Evolutionary conservation across 2,888 invertebrate genomes (phyloP).

Genomic region (Eubasilissa splendida): DNA sequence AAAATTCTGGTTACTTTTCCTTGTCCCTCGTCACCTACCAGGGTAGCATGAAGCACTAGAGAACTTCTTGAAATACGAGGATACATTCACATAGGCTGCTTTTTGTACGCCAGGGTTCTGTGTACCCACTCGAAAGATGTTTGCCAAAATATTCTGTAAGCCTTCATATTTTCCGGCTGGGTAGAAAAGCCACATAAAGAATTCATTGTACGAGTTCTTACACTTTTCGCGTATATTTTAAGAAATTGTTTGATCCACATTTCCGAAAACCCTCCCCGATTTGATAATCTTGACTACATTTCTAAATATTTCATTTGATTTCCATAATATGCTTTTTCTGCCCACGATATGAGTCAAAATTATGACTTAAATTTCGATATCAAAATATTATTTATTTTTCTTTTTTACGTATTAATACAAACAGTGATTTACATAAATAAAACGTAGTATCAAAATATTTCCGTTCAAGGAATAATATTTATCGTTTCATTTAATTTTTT

Average conservation of each 20-base stretch:
- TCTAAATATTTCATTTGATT: no score
- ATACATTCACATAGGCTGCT: slow-evolving; percentile 34
- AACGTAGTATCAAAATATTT: no score
- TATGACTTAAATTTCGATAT: no score
- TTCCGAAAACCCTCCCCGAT: slow-evolving; percentile 20
- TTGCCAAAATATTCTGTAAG: slow-evolving; percentile 58
- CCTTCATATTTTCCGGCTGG: slow-evolving; percentile 53
- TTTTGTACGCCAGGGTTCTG: slow-evolving; percentile 53
- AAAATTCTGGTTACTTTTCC: slow-evolving; percentile 3
- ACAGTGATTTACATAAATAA: no score
- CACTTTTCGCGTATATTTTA: slow-evolving; percentile 47
- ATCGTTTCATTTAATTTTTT: no score
- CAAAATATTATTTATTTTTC: no score
- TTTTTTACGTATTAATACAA: no score
- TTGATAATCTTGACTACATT: background rate
- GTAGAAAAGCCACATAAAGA: slow-evolving; percentile 52
- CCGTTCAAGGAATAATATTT: no score
- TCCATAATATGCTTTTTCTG: no score
- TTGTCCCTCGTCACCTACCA: slow-evolving; percentile 10
- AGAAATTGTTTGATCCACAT: slow-evolving; percentile 49
- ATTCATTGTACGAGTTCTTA: slow-evolving; percentile 55
- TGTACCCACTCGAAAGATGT: slow-evolving; percentile 58
- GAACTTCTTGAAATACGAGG: slow-evolving; percentile 16
- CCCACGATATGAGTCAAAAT: no score
- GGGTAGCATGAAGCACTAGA: slow-evolving; percentile 28